Conservation (phyloP, 2,888 invertebrate species). For the Cyaniris semiargus region DNA sequence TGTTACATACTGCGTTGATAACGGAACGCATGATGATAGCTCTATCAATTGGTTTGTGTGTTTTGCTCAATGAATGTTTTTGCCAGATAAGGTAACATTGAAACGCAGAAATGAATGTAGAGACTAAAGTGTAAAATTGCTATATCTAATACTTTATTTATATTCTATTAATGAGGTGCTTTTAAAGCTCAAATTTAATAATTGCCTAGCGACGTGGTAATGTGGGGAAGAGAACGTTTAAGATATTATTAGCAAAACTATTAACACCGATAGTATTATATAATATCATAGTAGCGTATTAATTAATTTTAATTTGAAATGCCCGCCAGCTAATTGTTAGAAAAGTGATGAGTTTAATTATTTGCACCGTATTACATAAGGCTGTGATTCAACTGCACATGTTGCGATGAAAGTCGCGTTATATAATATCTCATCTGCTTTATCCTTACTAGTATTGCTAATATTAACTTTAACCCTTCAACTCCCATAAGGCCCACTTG, state of each 20-base stretch:
- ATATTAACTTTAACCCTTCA: background rate
- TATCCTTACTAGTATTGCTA: background rate
- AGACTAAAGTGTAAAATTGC: background rate
- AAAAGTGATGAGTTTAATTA: slow-evolving; percentile 12
- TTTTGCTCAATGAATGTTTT: background rate
- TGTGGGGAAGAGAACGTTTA: background rate
- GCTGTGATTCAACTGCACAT: slow-evolving; percentile 1
- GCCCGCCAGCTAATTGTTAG: background rate
- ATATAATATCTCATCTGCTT: background rate
- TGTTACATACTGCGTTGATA: slow-evolving; percentile 5
- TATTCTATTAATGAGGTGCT: no score
- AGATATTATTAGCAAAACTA: background rate
- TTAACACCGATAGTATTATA: background rate
- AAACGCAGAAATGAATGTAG: background rate
- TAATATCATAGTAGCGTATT: slow-evolving; percentile 4
- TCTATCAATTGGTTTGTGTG: background rate
- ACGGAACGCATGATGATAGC: background rate
- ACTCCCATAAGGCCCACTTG: no score
- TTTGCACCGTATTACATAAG: slow-evolving; percentile 13
- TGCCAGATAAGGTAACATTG: background rate
- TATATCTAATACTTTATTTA: no score
- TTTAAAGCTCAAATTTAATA: no score
- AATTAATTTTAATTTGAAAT: slow-evolving; percentile 10
- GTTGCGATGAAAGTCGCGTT: background rate
- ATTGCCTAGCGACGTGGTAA: background rate